These are phyloP conservation scores for Saccopteryx bilineata DNA, from an alignment of 2,113 vertebrate genomes.

Conservation along the genomic window DNA sequence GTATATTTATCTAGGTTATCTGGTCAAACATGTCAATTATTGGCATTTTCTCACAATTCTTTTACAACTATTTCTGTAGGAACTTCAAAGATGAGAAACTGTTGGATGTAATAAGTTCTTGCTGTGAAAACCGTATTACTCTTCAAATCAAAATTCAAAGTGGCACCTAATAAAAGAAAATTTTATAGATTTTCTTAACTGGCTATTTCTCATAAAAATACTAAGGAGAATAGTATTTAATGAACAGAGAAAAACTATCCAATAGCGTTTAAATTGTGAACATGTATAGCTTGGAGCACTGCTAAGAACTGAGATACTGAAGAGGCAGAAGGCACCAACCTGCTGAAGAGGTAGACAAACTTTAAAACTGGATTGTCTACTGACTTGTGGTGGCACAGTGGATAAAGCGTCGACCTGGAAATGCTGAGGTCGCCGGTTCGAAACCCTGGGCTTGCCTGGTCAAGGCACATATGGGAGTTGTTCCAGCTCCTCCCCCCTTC, in stretches of 20 bases:
- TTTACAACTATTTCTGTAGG: background rate
- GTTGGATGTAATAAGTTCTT: background rate
- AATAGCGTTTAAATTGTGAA: background rate
- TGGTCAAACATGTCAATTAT: background rate
- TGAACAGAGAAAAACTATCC: background rate
- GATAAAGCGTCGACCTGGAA: too few relatives aligned
- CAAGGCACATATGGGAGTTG: too few relatives aligned
- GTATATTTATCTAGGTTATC: background rate
- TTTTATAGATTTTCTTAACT: background rate
- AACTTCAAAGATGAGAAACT: background rate
- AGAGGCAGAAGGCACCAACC: background rate
- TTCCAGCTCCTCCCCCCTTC: too few relatives aligned
- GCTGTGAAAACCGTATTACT: background rate
- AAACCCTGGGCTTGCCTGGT: too few relatives aligned
- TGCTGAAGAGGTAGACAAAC: background rate
- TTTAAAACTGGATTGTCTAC: background rate
- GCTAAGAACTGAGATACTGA: background rate
- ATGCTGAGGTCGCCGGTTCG: too few relatives aligned
- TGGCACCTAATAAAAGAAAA: background rate
- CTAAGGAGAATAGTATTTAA: background rate
- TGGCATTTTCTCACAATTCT: background rate
- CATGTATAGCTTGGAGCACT: background rate
- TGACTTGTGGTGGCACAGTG: too few relatives aligned
- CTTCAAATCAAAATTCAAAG: constrained; percentile 35
- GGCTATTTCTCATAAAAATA: constrained; percentile 2